Evolutionary conservation across 1,140 invertebrate genomes (phyloP).

Genomic region (Drosophila takahashii): DNA sequence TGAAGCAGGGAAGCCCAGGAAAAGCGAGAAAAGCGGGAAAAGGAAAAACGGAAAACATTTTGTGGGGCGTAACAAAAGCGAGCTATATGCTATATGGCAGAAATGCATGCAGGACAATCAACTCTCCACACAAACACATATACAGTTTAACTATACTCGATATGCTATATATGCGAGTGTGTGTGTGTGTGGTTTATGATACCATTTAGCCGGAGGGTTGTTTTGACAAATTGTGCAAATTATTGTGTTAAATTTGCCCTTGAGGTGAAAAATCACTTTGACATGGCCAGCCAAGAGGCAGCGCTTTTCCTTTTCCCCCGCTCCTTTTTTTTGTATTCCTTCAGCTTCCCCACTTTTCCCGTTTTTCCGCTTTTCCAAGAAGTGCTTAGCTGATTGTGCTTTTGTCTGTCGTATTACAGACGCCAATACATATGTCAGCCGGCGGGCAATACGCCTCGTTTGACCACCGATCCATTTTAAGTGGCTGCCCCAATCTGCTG

Average conservation of each 20-base stretch:
- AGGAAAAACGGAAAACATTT: constrained; percentile 29
- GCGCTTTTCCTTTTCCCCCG: not conserved
- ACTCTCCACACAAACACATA: constrained; percentile 33
- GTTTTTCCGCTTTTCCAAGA: constrained; percentile 5
- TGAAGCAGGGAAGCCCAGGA: constrained; percentile 1
- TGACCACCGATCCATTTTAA: constrained; percentile 29
- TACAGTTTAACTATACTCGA: constrained; percentile 7
- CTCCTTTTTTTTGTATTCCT: constrained; percentile 3
- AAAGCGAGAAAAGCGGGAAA: constrained; percentile 10
- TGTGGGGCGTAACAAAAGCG: constrained; percentile 51
- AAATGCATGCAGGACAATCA: constrained; percentile 71
- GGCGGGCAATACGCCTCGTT: constrained; percentile 45
- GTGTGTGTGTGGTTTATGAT: constrained; percentile 62
- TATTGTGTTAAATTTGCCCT: constrained; percentile 84
- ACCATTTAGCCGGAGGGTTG: constrained; percentile 80
- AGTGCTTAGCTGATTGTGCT: constrained; percentile 68
- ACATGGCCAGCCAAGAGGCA: constrained; percentile 54
- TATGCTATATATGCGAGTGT: no score
- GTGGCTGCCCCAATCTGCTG: constrained; percentile 26
- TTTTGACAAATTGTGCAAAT: constrained; percentile 84
- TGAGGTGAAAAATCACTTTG: constrained; percentile 83
- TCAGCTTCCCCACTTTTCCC: not conserved
- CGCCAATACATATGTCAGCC: constrained; percentile 72
- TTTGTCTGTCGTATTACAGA: constrained; percentile 62
- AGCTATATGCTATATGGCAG: constrained; percentile 35